Evolutionary conservation across 2,888 invertebrate genomes (phyloP).

Genomic region (Selenia dentaria): DNA sequence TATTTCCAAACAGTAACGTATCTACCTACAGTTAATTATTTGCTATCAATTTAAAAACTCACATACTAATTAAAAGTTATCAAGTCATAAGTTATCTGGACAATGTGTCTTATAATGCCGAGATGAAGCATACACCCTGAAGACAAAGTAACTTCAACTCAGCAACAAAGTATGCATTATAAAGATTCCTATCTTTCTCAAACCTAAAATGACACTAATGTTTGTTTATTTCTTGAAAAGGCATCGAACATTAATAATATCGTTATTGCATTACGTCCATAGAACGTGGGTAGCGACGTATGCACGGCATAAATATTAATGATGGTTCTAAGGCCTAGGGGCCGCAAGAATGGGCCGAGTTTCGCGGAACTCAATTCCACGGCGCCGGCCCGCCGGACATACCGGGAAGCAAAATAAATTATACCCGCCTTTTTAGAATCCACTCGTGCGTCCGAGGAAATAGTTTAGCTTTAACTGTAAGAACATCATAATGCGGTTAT

Average conservation of each 20-base stretch:
- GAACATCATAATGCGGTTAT: slow-evolving; percentile 28
- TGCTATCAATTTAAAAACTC: no score
- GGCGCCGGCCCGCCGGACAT: slow-evolving; percentile 67
- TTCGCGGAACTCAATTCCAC: slow-evolving; percentile 74
- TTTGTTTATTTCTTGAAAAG: slow-evolving; percentile 15
- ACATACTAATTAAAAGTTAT: no score
- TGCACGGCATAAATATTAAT: slow-evolving; percentile 67
- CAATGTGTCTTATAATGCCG: no score
- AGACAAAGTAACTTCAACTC: no score
- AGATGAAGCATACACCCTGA: no score
- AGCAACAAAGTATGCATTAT: no score
- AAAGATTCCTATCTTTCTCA: no score
- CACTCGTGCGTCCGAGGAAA: slow-evolving; percentile 42
- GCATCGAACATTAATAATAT: slow-evolving; percentile 17
- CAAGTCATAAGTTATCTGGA: no score
- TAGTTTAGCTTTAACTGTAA: slow-evolving; percentile 36
- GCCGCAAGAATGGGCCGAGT: slow-evolving; percentile 64
- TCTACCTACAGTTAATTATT: no score
- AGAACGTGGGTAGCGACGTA: slow-evolving; percentile 44
- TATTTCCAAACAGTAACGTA: no score
- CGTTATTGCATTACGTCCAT: slow-evolving; percentile 33
- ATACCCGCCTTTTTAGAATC: slow-evolving; percentile 61
- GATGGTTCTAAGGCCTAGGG: slow-evolving; percentile 61
- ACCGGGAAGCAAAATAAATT: slow-evolving; percentile 71
- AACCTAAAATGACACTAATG: no score